Percentiles rank a stretch among this genome's conserved stretches.
These are phyloP conservation scores for Zaprionus taronus DNA, from an alignment of 1,140 invertebrate species.

Conservation along the genomic window DNA sequence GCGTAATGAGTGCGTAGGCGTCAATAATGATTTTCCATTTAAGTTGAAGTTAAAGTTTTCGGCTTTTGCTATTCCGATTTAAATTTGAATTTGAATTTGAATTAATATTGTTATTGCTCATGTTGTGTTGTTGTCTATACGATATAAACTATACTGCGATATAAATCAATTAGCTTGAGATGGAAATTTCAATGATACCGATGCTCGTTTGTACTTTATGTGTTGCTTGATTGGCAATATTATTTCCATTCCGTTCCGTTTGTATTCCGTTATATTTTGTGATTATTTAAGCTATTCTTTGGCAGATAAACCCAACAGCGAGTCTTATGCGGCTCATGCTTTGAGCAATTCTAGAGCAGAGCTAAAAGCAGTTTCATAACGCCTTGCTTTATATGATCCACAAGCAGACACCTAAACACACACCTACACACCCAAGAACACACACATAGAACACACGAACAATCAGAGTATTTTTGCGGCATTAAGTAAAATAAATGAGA, in stretches of 20 bases:
- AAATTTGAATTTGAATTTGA: not conserved
- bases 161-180: conserved; percentile 37
- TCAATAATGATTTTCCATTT: conserved; percentile 16
- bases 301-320: conserved; percentile 8
- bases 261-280: conserved; percentile 1
- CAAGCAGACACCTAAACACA: conserved; percentile 25
- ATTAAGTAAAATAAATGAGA: conserved; percentile 57
- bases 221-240: conserved; percentile 51
- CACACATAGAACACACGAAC: conserved; percentile 41
- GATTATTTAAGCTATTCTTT: conserved; percentile 16
- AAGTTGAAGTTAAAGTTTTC: conserved; percentile 1
- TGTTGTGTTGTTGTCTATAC: conserved; percentile 46
- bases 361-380: conserved; percentile 21
- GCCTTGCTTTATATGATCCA: conserved; percentile 39
- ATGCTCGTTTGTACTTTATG: conserved; percentile 36
- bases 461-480: conserved; percentile 64
- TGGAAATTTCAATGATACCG: conserved; percentile 27
- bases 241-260: conserved; percentile 20
- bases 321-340: conserved; percentile 17
- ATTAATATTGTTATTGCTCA: conserved; percentile 44
- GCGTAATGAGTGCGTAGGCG: conserved; percentile 28
- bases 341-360: conserved; percentile 30
- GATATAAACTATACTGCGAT: conserved; percentile 2
- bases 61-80: conserved; percentile 42
- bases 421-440: conserved; percentile 38